These are phyloP conservation scores for Cyanocitta stelleri DNA, from an alignment of 2,113 vertebrate species.

Conservation along the genomic window DNA sequence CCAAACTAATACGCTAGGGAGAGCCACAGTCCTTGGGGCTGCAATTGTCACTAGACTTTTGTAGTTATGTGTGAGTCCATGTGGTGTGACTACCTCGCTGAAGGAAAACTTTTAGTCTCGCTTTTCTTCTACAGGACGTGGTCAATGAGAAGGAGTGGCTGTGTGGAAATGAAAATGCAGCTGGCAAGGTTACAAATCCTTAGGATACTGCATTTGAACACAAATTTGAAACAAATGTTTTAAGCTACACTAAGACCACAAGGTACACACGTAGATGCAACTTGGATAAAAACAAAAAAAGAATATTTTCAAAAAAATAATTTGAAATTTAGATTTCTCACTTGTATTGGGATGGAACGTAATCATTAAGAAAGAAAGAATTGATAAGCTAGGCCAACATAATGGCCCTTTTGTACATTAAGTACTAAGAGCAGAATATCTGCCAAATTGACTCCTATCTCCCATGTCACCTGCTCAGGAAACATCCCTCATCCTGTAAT, in stretches of 20 bases:
- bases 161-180: neutral
- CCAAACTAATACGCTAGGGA: neutral
- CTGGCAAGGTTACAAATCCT: neutral
- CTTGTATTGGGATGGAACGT: neutral
- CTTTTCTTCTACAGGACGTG: neutral
- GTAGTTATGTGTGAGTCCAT: fast-evolving
- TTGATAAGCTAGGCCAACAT: neutral
- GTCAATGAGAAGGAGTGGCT: neutral
- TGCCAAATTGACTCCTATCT: neutral
- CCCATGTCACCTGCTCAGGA: neutral
- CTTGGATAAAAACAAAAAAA: neutral
- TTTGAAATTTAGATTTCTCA: neutral
- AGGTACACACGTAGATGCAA: fast-evolving
- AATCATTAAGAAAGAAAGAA: neutral
- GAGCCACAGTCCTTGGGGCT: neutral
- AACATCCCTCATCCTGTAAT: neutral
- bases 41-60: neutral
- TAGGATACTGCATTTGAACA: neutral
- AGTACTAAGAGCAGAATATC: neutral
- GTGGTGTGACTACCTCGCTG: neutral
- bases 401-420: neutral
- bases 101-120: neutral
- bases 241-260: neutral
- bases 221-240: neutral
- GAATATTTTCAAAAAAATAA: neutral